These are phyloP conservation scores for Agonopterix heracliana DNA, from an alignment of 2,888 invertebrate species.

Conservation along the genomic window DNA sequence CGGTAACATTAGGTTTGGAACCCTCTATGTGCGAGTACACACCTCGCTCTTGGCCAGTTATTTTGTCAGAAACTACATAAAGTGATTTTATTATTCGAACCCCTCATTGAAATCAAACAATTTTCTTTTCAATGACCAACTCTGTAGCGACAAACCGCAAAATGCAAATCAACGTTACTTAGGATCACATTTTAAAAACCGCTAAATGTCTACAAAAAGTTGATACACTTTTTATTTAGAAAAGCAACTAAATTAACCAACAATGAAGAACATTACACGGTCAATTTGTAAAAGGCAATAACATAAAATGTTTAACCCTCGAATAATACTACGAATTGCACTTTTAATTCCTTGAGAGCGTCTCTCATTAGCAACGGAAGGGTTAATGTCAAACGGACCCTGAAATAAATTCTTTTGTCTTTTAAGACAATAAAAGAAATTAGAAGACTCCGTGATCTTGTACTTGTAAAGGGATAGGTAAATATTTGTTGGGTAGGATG, in stretches of 20 bases:
- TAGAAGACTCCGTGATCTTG: constrained; percentile 10
- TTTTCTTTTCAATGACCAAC: neutral
- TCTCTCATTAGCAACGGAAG: constrained; percentile 59
- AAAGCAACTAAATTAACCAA: constrained; percentile 17
- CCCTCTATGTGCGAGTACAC: too few relatives aligned
- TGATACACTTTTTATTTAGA: neutral
- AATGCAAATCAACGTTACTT: too few relatives aligned
- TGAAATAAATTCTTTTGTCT: constrained; percentile 46
- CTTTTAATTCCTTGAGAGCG: constrained; percentile 56
- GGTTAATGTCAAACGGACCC: constrained; percentile 54
- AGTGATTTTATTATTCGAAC: too few relatives aligned
- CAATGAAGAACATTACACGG: constrained; percentile 47
- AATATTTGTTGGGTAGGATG: too few relatives aligned
- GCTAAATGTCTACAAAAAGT: too few relatives aligned
- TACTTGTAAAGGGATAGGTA: neutral
- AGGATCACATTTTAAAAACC: too few relatives aligned
- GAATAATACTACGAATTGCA: constrained; percentile 37
- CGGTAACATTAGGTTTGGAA: too few relatives aligned
- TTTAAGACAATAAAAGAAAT: constrained; percentile 41
- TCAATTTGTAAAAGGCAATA: constrained; percentile 40
- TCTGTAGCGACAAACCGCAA: neutral
- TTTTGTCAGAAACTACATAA: too few relatives aligned
- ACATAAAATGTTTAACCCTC: constrained; percentile 57
- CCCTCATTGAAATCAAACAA: too few relatives aligned
- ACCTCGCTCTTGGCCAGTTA: too few relatives aligned